Evolutionary conservation across 2,797 vertebrate genomes (phyloP), one percentile per base, ranked within the genome.

Genomic region (Phataginus tetradactyla): DNA sequence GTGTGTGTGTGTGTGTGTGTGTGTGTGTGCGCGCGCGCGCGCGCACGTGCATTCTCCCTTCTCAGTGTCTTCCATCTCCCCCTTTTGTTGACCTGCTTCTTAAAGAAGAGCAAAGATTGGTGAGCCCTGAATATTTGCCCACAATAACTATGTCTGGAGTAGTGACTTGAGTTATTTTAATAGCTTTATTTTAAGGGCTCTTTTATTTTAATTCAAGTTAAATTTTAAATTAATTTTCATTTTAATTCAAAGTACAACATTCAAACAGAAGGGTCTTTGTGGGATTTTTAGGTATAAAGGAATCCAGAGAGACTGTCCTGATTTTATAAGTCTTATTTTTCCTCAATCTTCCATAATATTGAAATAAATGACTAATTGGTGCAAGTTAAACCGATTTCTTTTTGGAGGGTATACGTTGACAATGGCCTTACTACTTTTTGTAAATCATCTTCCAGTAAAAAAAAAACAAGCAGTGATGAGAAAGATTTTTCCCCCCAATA

Each of bases 151-250:
- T 17, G 21, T 66, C 93, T 53, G 32, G 8, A 79, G 29, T 49
- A 12, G 29, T 75, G 61, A 93, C 49, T 86, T 79, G 49, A 86
- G 57, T 49, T 89, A 83, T 94, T 64, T 61, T 53, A 90, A 83
- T 10, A 4, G 75, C 42, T 91, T 45, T 45, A 45, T 45, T 45
- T 45, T 45, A 45, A 45, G 11, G 45, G 45, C 45, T 45, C 11
- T 45, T 45, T 45, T 45, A 45, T 45, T 45, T 45, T 45, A 45
- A 45, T 45, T 45, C 45, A 45, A 45, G 10, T 45, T 45, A 45
- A 45, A 45, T 45, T 45, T 45, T 45, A 45, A 45, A 45, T 11
- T 45, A 45, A 45, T 45, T 45, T 45, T 45, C 45, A 45, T 45
- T 45, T 45, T 45, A 45, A 45, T 45, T 45, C 87, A 79, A 97